A percentile compares a stretch with the other conserved stretches of the same genome.
phyloP scores from a whole-genome alignment of 2,797 vertebrate species.

The Mormyrops attenuatus region DNA sequence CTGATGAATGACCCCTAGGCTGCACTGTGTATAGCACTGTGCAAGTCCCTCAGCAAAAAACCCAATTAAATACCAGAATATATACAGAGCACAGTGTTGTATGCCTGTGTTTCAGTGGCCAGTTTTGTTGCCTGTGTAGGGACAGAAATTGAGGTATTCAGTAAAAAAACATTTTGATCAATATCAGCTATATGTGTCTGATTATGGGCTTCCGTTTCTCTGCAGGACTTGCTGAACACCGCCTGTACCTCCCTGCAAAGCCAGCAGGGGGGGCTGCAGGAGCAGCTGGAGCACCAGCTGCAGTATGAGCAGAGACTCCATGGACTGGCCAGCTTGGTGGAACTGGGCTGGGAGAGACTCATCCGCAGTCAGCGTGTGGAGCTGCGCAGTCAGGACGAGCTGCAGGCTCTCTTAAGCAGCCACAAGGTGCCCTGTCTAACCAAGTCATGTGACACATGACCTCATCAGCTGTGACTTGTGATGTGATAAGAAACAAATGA shows the following conservation, averaged over 20 bases:
- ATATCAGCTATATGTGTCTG: neutral
- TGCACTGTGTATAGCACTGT: neutral
- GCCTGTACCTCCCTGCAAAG: conserved; percentile 57
- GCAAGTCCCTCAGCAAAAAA: neutral
- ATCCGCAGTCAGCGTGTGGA: conserved; percentile 37
- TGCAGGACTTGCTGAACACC: conserved; percentile 66
- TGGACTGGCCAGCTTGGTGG: conserved; percentile 61
- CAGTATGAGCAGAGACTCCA: conserved; percentile 59
- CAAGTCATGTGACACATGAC: neutral
- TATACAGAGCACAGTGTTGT: neutral
- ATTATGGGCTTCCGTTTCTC: neutral
- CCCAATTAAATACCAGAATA: neutral
- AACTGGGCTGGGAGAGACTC: conserved; percentile 62
- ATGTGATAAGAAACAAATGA: neutral
- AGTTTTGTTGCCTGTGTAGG: neutral
- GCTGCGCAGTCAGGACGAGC: conserved; percentile 49
- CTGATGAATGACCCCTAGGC: neutral
- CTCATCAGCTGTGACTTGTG: neutral
- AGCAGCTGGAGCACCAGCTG: conserved; percentile 51
- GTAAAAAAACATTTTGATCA: neutral
- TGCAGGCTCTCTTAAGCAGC: conserved; percentile 58
- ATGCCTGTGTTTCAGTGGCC: neutral
- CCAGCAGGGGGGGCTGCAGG: conserved; percentile 50
- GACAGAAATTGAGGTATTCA: neutral
- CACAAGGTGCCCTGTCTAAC: conserved; percentile 63